Evolutionary conservation across 2,797 vertebrate species (phyloP), one percentile per base, ranked within the genome.

Genomic region (Coccyzus lansbergi): DNA sequence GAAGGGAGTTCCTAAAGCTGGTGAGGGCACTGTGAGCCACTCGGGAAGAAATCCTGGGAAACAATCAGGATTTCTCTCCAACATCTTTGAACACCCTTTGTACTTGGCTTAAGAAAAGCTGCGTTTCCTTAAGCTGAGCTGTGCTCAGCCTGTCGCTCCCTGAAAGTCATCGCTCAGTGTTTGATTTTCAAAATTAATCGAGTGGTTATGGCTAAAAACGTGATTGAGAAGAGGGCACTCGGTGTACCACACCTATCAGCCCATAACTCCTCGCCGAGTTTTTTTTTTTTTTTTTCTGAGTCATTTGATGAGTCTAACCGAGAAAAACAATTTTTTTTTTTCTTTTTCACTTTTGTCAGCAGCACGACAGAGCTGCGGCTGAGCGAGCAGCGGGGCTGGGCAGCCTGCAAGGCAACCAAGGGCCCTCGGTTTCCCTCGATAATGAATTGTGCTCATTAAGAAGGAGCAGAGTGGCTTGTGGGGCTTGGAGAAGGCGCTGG

Each of bases 211-310:
- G 86, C 90, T 91, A 70, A 70, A 90, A 96, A 97, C 86, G 92
- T 97, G 97, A 91, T 63, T 8, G 38, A 69, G 92, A 79, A 83
- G 82, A 86, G 81, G 93, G 80, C 75, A 88, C 90, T 86, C 1
- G 4, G 3, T 44, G 91, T 90, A 60, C 81, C 63, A 76, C 90
- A 62, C 71, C 76, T 94, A 72, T 19, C 72, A 51, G 58, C 79
- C 65, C 6, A 70, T 5, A 80, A 31, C 77, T 93, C 78, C 79
- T 51, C 34, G 28, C 58, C 8, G 33, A 22, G 56, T 42, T 59
- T 88, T 62, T 91, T 83, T 88, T 92, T 96, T 56, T 42, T 59
- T 88, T 62, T 91, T 83, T 88, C 92, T 96, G 96, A 97, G 86
- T 97, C 95, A 97, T 94, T 68, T 69, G 77, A 52, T 2, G 74